Conservation (phyloP, 2,113 vertebrate species). For the Pangasianodon hypophthalmus region DNA sequence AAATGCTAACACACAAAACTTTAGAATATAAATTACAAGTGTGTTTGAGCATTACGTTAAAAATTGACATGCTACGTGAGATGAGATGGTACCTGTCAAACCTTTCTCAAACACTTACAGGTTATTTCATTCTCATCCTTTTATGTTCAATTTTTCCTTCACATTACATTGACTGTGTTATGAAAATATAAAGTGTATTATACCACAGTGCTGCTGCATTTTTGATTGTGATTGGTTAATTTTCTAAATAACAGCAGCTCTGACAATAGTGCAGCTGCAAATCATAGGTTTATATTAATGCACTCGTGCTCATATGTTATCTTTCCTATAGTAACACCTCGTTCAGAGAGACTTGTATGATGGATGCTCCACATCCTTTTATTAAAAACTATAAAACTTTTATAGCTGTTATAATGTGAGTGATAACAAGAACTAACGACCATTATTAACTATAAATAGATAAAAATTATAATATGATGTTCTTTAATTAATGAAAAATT, state of each 20-base stretch:
- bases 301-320: neutral
- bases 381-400: neutral
- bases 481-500: neutral
- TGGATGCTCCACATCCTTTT: neutral
- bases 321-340: neutral
- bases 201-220: neutral
- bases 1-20: neutral
- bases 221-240: neutral
- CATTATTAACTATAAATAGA: neutral
- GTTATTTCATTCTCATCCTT: neutral
- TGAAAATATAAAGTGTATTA: neutral
- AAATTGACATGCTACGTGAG: neutral
- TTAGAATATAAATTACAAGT: constrained; percentile 7
- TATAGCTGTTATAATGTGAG: neutral
- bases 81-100: neutral
- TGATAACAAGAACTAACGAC: neutral
- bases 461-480: neutral
- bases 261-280: neutral
- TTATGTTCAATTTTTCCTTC: neutral
- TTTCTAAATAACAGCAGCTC: neutral
- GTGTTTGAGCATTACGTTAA: neutral
- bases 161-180: neutral
- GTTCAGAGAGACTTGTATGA: neutral
- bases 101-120: neutral
- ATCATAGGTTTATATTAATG: neutral